A percentile compares a stretch with the other conserved stretches of the same genome.
phyloP scores from a whole-genome alignment of 2,888 invertebrate genomes.

The Gymnocheta viridis region DNA sequence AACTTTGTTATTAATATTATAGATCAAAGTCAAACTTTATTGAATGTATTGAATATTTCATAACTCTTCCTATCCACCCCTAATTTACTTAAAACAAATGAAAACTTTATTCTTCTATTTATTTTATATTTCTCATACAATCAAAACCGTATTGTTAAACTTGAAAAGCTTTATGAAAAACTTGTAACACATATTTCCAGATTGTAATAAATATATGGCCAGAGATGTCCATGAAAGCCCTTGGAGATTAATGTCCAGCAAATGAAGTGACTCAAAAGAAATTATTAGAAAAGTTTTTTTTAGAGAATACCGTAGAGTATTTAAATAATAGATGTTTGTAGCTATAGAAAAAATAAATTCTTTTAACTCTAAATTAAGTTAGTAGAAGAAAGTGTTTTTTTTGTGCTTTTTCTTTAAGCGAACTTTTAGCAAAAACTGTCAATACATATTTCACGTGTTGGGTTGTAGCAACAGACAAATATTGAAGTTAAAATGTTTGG shows the following conservation, averaged over 20 bases:
- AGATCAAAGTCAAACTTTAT: background rate
- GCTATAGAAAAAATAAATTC: constrained; percentile 8
- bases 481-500: background rate
- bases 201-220: constrained; percentile 27
- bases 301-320: constrained; percentile 64
- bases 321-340: constrained; percentile 65
- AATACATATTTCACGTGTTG: constrained; percentile 31
- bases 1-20: background rate
- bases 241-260: constrained; percentile 60
- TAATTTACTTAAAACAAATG: background rate
- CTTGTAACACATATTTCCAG: background rate
- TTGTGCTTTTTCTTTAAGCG: background rate
- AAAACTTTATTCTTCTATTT: constrained; percentile 21
- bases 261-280: constrained; percentile 66
- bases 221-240: constrained; percentile 36
- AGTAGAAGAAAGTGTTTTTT: constrained; percentile 34
- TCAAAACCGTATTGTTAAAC: constrained; percentile 50
- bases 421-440: constrained; percentile 65
- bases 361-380: constrained; percentile 62
- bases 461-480: background rate
- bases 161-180: background rate
- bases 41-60: background rate
- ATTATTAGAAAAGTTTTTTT: constrained; percentile 62
- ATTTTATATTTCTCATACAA: constrained; percentile 1
- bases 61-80: too few relatives aligned